Conservation (phyloP, 2,113 vertebrate genomes). For the Mastomys coucha region DNA sequence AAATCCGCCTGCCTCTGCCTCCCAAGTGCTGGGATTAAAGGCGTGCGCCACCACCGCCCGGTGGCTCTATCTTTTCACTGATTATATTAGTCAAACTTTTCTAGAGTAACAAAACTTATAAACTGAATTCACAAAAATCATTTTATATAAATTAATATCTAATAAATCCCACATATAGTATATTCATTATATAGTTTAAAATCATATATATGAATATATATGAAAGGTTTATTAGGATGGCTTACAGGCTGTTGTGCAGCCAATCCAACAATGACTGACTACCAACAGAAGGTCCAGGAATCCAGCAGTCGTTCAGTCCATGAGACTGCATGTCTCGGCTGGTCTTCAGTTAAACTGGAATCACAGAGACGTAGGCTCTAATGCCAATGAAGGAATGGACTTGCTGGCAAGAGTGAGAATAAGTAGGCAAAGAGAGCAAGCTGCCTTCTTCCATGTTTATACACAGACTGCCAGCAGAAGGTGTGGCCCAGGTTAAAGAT, state of each 20-base stretch:
- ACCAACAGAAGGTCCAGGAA: not conserved
- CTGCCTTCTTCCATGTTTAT: not conserved
- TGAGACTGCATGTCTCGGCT: not conserved
- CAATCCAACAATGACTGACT: not conserved
- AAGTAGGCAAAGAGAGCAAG: not conserved
- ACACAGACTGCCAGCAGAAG: not conserved
- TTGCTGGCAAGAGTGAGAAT: not conserved
- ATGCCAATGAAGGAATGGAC: not conserved
- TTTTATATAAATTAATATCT: not conserved
- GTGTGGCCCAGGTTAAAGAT: not conserved
- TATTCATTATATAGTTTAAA: not conserved
- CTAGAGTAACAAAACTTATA: not conserved
- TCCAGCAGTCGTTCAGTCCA: not conserved
- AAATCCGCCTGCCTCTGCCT: too few species aligned
- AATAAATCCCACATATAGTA: not conserved
- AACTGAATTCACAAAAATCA: not conserved
- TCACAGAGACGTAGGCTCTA: not conserved
- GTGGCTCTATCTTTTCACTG: not conserved
- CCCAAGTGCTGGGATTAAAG: too few species aligned
- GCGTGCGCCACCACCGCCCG: too few species aligned
- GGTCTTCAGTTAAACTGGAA: not conserved
- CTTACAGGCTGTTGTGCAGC: not conserved
- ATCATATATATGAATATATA: not conserved
- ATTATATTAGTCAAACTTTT: not conserved
- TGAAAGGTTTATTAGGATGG: not conserved